A percentile compares a stretch with the other conserved stretches of the same genome.
Evolutionary conservation across 2,888 invertebrate species (phyloP).

Genomic region (Hirudinaria manillensis): DNA sequence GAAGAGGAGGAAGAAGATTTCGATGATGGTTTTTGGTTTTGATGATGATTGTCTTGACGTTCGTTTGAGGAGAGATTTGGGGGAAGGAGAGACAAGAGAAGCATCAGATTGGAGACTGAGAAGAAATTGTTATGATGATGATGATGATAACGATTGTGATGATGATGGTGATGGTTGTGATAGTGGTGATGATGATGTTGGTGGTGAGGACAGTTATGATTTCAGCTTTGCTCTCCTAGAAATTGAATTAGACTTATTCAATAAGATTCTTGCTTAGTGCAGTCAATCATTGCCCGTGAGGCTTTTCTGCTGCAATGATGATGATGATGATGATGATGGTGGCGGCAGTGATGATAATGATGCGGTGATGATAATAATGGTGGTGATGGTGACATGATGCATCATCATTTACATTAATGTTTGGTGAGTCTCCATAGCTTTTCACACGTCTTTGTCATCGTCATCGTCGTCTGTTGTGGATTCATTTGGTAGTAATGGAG

Average conservation of each 20-base stretch:
- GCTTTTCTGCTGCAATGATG: constrained; percentile 8
- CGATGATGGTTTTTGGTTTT: too few relatives aligned
- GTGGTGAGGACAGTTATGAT: background rate
- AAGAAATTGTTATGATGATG: background rate
- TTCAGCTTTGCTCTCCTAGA: background rate
- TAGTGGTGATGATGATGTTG: constrained; percentile 15
- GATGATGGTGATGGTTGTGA: background rate
- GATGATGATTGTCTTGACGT: too few relatives aligned
- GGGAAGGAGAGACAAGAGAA: background rate
- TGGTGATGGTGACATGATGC: constrained; percentile 19
- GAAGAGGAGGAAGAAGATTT: too few relatives aligned
- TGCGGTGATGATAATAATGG: constrained; percentile 29
- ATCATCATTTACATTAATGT: background rate
- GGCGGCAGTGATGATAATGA: constrained; percentile 24
- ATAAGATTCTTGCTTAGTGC: too few relatives aligned
- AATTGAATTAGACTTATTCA: background rate
- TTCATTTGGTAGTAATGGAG: too few relatives aligned
- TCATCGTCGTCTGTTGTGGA: background rate
- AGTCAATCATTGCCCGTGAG: background rate
- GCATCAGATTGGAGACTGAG: too few relatives aligned
- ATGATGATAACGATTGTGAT: background rate
- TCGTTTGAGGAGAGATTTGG: constrained; percentile 13
- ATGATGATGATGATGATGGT: constrained; percentile 31
- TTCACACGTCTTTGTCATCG: background rate
- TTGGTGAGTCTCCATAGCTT: background rate